These are phyloP conservation scores for Seriola quinqueradiata DNA, from an alignment of 2,113 vertebrate species.

Conservation along the genomic window DNA sequence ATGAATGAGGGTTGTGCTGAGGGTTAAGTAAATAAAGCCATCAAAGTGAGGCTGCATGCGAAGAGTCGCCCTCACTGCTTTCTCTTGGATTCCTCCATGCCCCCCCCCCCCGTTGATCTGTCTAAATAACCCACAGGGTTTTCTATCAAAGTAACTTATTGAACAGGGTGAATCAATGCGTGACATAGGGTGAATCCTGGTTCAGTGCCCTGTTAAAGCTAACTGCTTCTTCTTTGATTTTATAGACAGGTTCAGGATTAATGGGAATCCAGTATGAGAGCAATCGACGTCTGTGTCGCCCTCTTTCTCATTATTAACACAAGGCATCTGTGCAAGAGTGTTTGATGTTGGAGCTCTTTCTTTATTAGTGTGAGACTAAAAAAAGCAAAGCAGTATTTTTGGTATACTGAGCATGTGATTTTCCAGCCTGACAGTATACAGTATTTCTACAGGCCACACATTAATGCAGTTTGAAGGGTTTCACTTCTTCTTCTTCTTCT, in stretches of 20 bases:
- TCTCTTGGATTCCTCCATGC: constrained; percentile 7
- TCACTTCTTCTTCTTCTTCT: background rate
- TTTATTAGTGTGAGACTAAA: background rate
- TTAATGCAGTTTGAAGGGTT: background rate
- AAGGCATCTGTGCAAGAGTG: constrained; percentile 12
- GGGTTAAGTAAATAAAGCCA: constrained; percentile 77
- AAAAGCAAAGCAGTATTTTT: background rate
- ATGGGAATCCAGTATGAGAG: constrained; percentile 67
- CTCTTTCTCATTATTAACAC: constrained; percentile 49
- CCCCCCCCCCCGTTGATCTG: constrained; percentile 18
- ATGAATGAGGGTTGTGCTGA: constrained; percentile 70
- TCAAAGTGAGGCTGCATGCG: constrained; percentile 52
- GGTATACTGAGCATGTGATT: background rate
- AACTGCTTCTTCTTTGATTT: constrained; percentile 78
- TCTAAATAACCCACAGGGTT: constrained; percentile 55
- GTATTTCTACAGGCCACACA: background rate
- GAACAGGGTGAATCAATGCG: constrained; percentile 69
- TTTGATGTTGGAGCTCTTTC: background rate
- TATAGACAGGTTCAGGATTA: constrained; percentile 76
- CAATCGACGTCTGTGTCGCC: constrained; percentile 60
- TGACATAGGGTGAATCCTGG: constrained; percentile 59
- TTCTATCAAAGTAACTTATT: constrained; percentile 74
- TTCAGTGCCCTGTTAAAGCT: constrained; percentile 67
- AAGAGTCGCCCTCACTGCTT: constrained; percentile 14
- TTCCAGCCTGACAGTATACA: background rate